phyloP scores from a whole-genome alignment of 2,888 invertebrate species.

The Papilio elwesi region DNA sequence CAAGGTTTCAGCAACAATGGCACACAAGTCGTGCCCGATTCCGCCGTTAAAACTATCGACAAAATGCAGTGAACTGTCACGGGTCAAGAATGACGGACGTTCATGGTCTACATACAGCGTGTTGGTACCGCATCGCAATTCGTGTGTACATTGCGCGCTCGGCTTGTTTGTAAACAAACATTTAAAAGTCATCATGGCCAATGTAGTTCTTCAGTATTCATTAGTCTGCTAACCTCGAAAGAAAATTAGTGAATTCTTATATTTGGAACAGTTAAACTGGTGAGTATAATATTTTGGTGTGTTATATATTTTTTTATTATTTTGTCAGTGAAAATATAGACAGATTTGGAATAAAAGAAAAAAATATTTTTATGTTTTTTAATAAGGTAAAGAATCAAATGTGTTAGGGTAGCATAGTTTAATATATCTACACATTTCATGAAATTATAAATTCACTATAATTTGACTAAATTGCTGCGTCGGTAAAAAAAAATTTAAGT shows the following conservation, averaged over 20 bases:
- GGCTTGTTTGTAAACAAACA: conserved; percentile 32
- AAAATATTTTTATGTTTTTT: too few relatives aligned
- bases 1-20: conserved; percentile 26
- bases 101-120: conserved; percentile 20
- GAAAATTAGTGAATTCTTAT: not conserved
- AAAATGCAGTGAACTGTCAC: conserved; percentile 31
- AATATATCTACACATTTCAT: too few relatives aligned
- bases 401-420: too few relatives aligned
- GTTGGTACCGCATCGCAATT: conserved; percentile 2
- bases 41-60: conserved; percentile 15
- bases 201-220: conserved; percentile 15
- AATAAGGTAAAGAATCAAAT: too few relatives aligned
- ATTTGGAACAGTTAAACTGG: not conserved
- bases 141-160: conserved; percentile 19
- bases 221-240: not conserved
- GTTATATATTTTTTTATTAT: too few relatives aligned
- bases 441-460: too few relatives aligned
- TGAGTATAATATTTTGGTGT: conserved; percentile 5
- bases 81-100: conserved; percentile 40
- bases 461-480: too few relatives aligned
- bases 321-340: too few relatives aligned
- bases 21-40: not conserved
- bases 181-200: conserved; percentile 10
- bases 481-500: too few relatives aligned
- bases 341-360: too few relatives aligned